Conservation (phyloP, 2,113 vertebrate genomes). For the Burhinus bistriatus region DNA sequence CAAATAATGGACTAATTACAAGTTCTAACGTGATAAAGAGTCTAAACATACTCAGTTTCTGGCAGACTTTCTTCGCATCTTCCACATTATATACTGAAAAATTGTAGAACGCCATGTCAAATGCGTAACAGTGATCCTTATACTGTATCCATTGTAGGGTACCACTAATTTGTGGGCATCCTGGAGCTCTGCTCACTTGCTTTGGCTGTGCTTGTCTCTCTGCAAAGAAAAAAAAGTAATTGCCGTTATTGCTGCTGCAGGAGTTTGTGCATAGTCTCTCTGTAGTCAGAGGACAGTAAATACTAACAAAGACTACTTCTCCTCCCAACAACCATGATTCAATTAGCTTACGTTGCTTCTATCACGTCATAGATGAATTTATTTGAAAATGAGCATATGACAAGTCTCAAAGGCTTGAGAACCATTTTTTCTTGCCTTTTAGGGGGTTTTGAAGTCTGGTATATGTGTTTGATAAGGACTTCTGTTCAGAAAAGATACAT, state of each 20-base stretch:
- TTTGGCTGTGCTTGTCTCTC: conserved; percentile 21
- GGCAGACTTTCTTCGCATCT: conserved; percentile 80
- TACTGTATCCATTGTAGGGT: conserved; percentile 82
- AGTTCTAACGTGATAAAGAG: neutral
- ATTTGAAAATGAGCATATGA: neutral
- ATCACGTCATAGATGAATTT: neutral
- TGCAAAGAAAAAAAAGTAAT: conserved; percentile 60
- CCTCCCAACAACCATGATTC: neutral
- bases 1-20: neutral
- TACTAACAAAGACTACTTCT: neutral
- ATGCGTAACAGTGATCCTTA: conserved; percentile 82
- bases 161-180: conserved; percentile 73
- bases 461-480: neutral
- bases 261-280: neutral
- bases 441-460: neutral
- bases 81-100: conserved; percentile 78
- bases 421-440: neutral
- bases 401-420: neutral
- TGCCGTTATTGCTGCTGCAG: neutral
- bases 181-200: neutral
- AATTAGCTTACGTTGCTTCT: neutral
- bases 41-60: conserved; percentile 78
- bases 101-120: conserved; percentile 83
- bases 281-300: neutral
- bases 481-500: neutral